These are phyloP conservation scores for Drosophila repletoides DNA, from an alignment of 1,140 invertebrate genomes.

Conservation along the genomic window DNA sequence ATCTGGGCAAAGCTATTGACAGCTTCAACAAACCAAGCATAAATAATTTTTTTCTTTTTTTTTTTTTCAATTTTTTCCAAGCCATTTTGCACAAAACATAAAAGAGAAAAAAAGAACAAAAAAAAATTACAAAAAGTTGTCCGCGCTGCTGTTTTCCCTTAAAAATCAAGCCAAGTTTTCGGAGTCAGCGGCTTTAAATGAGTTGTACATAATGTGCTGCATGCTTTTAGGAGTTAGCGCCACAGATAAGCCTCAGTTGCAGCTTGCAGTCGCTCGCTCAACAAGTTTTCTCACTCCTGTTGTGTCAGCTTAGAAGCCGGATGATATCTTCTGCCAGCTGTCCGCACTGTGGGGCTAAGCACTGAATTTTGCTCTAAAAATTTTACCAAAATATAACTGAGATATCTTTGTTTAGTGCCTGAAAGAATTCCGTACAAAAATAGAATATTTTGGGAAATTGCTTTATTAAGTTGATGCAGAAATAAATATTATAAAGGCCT, in stretches of 20 bases:
- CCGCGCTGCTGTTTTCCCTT: constrained; percentile 23
- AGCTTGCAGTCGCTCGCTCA: constrained; percentile 41
- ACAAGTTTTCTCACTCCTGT: constrained; percentile 72
- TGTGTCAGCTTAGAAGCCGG: constrained; percentile 45
- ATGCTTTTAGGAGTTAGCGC: constrained; percentile 25
- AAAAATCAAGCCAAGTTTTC: constrained; percentile 29
- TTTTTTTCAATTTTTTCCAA: constrained; percentile 73
- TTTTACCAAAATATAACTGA: too few relatives aligned
- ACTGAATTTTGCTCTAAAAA: too few relatives aligned
- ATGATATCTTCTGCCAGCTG: constrained; percentile 16
- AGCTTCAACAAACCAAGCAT: constrained; percentile 65
- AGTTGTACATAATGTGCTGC: constrained; percentile 58
- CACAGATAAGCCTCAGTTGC: constrained; percentile 34
- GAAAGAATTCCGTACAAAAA: too few relatives aligned
- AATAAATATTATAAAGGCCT: too few relatives aligned
- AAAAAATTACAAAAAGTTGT: constrained; percentile 68
- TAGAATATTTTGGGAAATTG: too few relatives aligned
- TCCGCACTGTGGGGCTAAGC: background rate
- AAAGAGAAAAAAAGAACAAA: constrained; percentile 25
- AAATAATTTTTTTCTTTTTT: constrained; percentile 52
- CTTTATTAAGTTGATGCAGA: too few relatives aligned
- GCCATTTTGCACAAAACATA: constrained; percentile 59
- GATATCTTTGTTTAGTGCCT: too few relatives aligned
- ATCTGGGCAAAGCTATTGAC: constrained; percentile 58
- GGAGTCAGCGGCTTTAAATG: constrained; percentile 67